A percentile compares a stretch with the other conserved stretches of the same genome.
Conservation (phyloP, 1,140 invertebrate species). For the Heliconius melpomene region DNA sequence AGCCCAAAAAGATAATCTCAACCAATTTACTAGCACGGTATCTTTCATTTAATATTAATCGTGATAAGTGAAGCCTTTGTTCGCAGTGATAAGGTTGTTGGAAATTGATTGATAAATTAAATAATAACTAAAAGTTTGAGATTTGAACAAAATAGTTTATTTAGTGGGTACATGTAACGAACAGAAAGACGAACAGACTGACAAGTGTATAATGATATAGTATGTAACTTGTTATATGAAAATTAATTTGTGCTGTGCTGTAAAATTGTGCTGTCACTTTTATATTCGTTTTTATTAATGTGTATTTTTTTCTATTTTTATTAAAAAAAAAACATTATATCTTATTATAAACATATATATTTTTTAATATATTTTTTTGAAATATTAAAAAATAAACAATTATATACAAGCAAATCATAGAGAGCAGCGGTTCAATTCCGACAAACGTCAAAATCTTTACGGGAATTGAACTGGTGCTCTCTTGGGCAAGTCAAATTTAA, state of each 20-base stretch:
- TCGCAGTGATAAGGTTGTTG: neutral
- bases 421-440: too few relatives aligned
- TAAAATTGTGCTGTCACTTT: neutral
- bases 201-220: neutral
- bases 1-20: neutral
- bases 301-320: neutral
- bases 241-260: neutral
- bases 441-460: too few relatives aligned
- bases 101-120: neutral
- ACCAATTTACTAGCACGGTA: neutral
- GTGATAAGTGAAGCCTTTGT: conserved; percentile 1
- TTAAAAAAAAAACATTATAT: neutral
- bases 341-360: too few relatives aligned
- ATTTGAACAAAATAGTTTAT: too few relatives aligned
- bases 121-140: too few relatives aligned
- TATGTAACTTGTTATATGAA: neutral
- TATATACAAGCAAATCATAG: too few relatives aligned
- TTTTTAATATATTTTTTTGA: too few relatives aligned
- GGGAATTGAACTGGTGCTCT: too few relatives aligned
- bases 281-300: neutral
- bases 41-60: neutral
- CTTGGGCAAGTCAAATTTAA: neutral
- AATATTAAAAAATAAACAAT: too few relatives aligned
- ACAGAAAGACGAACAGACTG: too few relatives aligned
- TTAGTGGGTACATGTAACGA: too few relatives aligned